phyloP scores from a whole-genome alignment of 2,113 vertebrate species.

The Carassius auratus region DNA sequence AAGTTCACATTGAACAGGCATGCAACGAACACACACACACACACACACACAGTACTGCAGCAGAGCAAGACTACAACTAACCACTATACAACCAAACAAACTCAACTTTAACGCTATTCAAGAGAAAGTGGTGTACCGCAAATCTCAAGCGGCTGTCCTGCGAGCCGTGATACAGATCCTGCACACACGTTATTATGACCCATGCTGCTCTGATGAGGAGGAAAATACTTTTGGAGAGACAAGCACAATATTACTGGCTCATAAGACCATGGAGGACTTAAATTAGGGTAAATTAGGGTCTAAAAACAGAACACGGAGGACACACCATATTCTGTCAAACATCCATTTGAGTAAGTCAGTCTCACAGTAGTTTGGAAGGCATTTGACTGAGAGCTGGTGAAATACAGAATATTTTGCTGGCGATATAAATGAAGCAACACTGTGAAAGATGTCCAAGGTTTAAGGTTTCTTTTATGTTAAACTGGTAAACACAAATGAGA shows the following conservation, averaged over 20 bases:
- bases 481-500: too few species aligned
- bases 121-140: not conserved
- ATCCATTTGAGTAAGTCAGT: too few species aligned
- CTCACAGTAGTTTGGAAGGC: too few species aligned
- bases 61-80: not conserved
- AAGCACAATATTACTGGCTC: not conserved
- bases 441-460: too few species aligned
- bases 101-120: not conserved
- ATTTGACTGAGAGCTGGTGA: too few species aligned
- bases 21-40: slow-evolving; percentile 3
- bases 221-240: not conserved
- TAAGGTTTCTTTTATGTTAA: too few species aligned
- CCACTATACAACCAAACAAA: slow-evolving; percentile 14
- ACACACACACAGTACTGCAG: slow-evolving; percentile 30
- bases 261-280: not conserved
- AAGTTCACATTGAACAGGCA: slow-evolving; percentile 30
- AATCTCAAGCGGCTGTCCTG: not conserved
- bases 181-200: not conserved
- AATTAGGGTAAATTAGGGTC: too few species aligned
- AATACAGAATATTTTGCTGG: too few species aligned
- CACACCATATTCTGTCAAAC: not conserved
- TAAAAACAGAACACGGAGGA: not conserved
- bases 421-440: too few species aligned
- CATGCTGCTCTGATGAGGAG: not conserved
- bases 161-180: not conserved